These are phyloP conservation scores for Trinorchestia longiramus DNA, from an alignment of 1,140 invertebrate genomes.

Conservation along the genomic window DNA sequence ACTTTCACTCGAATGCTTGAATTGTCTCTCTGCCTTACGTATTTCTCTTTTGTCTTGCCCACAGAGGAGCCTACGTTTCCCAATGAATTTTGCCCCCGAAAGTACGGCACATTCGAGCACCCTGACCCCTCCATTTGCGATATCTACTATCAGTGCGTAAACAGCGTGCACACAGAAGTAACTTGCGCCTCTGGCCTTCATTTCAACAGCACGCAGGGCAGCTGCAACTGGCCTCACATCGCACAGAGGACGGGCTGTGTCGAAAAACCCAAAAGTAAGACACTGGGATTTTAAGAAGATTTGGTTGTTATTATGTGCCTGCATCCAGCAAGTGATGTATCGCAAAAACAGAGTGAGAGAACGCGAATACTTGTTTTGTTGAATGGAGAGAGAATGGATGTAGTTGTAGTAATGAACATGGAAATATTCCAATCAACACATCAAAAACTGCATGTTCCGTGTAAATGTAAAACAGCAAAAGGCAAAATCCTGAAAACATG, in stretches of 20 bases:
- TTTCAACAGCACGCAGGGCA: constrained; percentile 64
- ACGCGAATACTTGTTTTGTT: too few species aligned
- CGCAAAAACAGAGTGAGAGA: background rate
- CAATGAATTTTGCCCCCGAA: constrained; percentile 59
- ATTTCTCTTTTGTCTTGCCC: background rate
- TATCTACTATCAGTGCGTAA: constrained; percentile 68
- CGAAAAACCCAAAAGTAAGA: constrained; percentile 57
- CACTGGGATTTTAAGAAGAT: background rate
- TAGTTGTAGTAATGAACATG: too few species aligned
- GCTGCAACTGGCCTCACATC: constrained; percentile 65
- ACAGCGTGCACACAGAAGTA: constrained; percentile 63
- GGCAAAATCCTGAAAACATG: too few species aligned
- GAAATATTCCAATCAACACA: too few species aligned
- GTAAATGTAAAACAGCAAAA: too few species aligned
- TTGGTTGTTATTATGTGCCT: background rate
- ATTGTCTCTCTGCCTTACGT: background rate
- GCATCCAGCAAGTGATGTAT: background rate
- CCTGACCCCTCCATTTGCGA: constrained; percentile 67
- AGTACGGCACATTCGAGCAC: constrained; percentile 67
- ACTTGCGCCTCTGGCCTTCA: constrained; percentile 66
- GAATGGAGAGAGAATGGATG: too few species aligned
- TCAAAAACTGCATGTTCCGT: too few species aligned
- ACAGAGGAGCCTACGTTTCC: constrained; percentile 61
- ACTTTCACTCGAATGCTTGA: background rate
- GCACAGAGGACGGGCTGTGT: constrained; percentile 58